Evolutionary conservation across 1,140 invertebrate genomes (phyloP).

Genomic region (Papilio glaucus): DNA sequence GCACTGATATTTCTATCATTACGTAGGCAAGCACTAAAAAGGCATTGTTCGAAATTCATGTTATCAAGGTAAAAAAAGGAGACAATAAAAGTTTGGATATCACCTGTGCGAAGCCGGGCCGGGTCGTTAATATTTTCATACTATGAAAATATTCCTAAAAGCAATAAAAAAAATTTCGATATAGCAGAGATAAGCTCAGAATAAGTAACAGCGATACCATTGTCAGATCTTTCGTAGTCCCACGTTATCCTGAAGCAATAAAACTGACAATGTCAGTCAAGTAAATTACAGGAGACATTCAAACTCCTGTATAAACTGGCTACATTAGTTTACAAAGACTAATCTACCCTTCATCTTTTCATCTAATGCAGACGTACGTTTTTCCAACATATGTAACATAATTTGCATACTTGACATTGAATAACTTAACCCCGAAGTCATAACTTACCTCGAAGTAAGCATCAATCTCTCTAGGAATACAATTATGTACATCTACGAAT

Average conservation of each 20-base stretch:
- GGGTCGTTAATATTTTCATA: no score
- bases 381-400: conserved; percentile 10
- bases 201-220: neutral
- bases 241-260: neutral
- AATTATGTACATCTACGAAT: conserved; percentile 21
- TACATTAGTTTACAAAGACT: neutral
- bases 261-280: neutral
- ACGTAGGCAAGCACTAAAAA: no score
- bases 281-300: conserved; percentile 8
- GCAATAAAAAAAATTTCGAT: no score
- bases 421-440: conserved; percentile 9
- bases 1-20: no score
- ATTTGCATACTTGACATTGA: conserved; percentile 33
- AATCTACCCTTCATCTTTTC: neutral
- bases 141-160: no score
- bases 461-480: conserved; percentile 28
- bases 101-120: no score
- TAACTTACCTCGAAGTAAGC: conserved; percentile 18
- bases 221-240: neutral
- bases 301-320: neutral
- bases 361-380: neutral
- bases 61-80: no score
- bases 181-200: neutral
- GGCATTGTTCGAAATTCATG: no score
- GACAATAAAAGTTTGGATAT: no score